Base-by-base conservation (phyloP, 2,888 invertebrate genomes). In the Luperina nickerlii region DNA sequence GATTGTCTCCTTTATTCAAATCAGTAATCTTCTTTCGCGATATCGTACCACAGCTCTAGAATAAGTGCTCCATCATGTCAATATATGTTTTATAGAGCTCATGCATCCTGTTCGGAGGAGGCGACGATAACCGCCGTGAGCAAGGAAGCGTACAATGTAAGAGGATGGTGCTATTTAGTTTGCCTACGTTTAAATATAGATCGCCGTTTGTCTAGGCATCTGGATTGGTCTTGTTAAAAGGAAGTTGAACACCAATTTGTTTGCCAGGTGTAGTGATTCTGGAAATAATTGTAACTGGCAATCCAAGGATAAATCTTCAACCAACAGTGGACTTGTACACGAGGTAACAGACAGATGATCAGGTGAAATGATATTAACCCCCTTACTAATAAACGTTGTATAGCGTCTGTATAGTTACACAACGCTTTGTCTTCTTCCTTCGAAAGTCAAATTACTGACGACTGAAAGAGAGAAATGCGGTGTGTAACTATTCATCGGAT, bases 71-170 rank as follows among this genome's bases (percentile, higher is more conserved):
- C 83, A 72, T 78, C 73, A 84, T 77, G 86, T 79, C 84, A 88
- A 88, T 88, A 87, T 78, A 86, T 88, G 82, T 84, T 87, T 88
- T 87, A 86, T 84, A 84, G 84, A 84, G 76, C 77, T 77, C 75
- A 54, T 74, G 80, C 84, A 84, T 87, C 88, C 87, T 87, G 87
- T 80, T 76, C 68, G 62, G 48, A 76, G 74, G 79, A 72, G 51
- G 65, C 68, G 63, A 74, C 78, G 82, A 78, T 82, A 76, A 85
- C 74, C 83, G 76, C 78, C 77, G 76, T 65, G 69, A 51, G 65
- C 73, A 72, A 74, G 83, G 77, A 83, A 83, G 72, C 77, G 66
- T 69, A 67, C 86, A 80, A 69, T 84, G 82, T 82, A 79, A 75
- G 78, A 82, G 87, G 81, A 84, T 84, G 87, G n/a, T 57, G 62